Evolutionary conservation across 1,140 invertebrate species (phyloP).

Genomic region (Steinernema khuongi): DNA sequence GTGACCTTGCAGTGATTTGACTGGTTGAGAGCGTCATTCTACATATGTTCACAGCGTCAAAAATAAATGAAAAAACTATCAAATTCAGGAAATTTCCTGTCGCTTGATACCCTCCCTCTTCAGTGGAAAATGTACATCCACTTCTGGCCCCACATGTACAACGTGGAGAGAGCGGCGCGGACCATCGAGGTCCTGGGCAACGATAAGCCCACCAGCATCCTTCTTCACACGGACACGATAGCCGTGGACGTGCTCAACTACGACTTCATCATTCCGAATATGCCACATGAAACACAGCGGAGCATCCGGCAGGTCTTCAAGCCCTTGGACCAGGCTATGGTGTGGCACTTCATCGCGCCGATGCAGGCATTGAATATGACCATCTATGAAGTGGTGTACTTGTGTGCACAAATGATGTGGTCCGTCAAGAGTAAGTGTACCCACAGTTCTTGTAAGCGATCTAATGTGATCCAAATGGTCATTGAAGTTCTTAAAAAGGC

Average conservation of each 20-base stretch:
- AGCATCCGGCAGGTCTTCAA: not conserved
- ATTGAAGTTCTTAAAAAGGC: too few species aligned
- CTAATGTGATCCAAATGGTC: too few species aligned
- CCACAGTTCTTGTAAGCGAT: too few species aligned
- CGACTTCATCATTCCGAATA: not conserved
- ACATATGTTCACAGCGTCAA: too few species aligned
- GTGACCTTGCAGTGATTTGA: too few species aligned
- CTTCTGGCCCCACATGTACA: not conserved
- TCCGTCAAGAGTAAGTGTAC: not conserved
- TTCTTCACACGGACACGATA: not conserved
- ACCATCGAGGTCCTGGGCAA: not conserved
- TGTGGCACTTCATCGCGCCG: not conserved
- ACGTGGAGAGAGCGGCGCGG: not conserved
- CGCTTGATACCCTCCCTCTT: not conserved
- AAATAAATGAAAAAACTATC: too few species aligned
- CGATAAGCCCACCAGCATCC: not conserved
- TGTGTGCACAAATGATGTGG: not conserved
- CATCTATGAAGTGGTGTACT: not conserved
- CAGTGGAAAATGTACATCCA: not conserved
- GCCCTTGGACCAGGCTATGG: not conserved
- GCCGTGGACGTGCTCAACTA: not conserved
- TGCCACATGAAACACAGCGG: not conserved
- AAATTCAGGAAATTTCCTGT: too few species aligned
- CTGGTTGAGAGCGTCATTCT: too few species aligned
- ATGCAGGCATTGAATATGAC: not conserved